phyloP scores from a whole-genome alignment of 64 coral and sea anemone genomes.

The Montipora sp. region DNA sequence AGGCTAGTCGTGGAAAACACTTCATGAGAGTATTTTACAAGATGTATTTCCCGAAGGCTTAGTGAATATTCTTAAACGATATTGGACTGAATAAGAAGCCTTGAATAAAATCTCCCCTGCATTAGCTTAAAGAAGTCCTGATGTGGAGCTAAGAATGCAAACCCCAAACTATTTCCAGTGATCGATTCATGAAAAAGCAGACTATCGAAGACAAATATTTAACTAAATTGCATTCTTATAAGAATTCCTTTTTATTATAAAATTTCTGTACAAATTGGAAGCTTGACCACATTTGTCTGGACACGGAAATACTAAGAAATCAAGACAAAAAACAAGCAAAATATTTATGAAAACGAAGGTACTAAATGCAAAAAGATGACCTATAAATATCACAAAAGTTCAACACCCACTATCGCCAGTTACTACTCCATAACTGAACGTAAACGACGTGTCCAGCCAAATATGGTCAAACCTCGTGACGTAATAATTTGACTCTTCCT shows the following conservation, averaged over 20 bases:
- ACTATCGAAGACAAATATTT: background rate
- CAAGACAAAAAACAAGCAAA: too few relatives aligned
- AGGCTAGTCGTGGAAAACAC: too few relatives aligned
- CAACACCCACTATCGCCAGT: background rate
- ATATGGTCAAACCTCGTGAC: slow-evolving; percentile 14
- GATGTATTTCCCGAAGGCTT: too few relatives aligned
- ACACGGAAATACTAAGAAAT: background rate
- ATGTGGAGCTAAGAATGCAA: background rate
- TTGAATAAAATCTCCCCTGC: background rate
- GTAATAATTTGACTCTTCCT: slow-evolving; percentile 19
- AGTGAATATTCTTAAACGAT: too few relatives aligned
- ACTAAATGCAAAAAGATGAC: too few relatives aligned
- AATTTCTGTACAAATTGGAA: slow-evolving; percentile 32
- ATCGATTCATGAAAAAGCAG: slow-evolving; percentile 24
- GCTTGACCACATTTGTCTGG: slow-evolving; percentile 1
- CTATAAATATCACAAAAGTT: background rate
- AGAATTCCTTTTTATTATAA: background rate
- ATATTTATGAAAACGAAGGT: too few relatives aligned
- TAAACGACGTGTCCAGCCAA: background rate
- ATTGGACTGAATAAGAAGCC: background rate
- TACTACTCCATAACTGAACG: background rate
- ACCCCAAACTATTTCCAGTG: background rate
- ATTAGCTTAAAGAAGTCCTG: background rate
- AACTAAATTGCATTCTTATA: background rate
- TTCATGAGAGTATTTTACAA: too few relatives aligned